Base-by-base conservation (phyloP, 2,888 invertebrate genomes). In the Drosophila tripunctata region DNA sequence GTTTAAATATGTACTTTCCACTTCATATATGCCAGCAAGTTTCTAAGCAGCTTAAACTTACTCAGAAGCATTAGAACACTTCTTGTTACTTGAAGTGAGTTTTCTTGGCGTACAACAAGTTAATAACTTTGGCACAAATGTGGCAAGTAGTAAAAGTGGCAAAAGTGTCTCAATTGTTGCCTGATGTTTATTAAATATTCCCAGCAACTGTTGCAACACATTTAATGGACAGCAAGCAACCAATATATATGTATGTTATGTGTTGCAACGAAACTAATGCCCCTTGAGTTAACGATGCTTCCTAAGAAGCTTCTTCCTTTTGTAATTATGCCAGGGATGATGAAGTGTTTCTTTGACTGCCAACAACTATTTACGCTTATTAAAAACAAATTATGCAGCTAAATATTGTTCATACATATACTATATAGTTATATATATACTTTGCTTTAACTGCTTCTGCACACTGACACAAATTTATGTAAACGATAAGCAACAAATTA, bases 71-170 rank as follows among this genome's bases (percentile, higher is more conserved):
- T 36, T 24, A 3, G 4, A 22, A 4, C 22, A 8, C 17, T 3
- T 35, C 4, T 30, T 15, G n/a, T 47, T 36, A 57, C 76, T 78
- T 73, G 41, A 51, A 63, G 44, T 12, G 30, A 45, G 21, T 52
- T 52, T 54, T 38, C 27, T 17, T 22, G 45, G 33, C 21, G 35
- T 36, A 43, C 52, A 66, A 66, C 48, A 66, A 64, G 75, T 87
- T 78, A 78, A 84, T 84, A 81, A 87, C 81, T 87, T 64, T 66
- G 69, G 70, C 78, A 70, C 81, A 78, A 75, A 66, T 72, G 67
- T 43, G 36, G 57, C 57, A 60, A 60, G 60, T 48, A 51, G 67
- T 64, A 48, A 57, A 76, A 52, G 60, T 61, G 17, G 50, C 27
- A 31, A 6, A 63, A 45, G 36, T 66, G 58, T 45, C 57, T 47